phyloP scores from a whole-genome alignment of 2,797 vertebrate species.

The Typhlichthys eigenmanni region DNA sequence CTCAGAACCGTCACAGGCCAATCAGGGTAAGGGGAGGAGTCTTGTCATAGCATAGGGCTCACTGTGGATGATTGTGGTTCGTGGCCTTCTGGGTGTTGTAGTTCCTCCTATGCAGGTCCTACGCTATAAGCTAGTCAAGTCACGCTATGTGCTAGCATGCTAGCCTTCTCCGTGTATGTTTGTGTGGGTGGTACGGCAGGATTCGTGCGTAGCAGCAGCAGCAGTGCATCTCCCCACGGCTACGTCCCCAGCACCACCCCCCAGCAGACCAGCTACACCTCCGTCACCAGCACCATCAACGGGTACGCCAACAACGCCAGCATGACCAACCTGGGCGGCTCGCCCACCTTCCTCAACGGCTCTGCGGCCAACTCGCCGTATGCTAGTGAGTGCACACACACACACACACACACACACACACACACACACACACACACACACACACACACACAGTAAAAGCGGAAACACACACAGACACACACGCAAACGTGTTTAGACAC shows the following conservation, averaged over 20 bases:
- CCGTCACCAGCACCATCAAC: slow-evolving; percentile 96
- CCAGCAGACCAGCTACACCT: slow-evolving; percentile 95
- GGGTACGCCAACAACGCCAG: slow-evolving; percentile 88
- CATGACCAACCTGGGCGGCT: slow-evolving; percentile 96
- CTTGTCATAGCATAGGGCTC: too few species aligned
- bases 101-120: not conserved
- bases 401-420: not conserved
- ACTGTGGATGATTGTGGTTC: too few species aligned
- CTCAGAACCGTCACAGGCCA: slow-evolving; percentile 89
- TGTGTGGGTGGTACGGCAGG: slow-evolving; percentile 66
- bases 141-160: not conserved
- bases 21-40: slow-evolving; percentile 85
- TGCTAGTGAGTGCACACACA: slow-evolving; percentile 86
- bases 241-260: slow-evolving; percentile 97
- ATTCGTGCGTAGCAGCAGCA: slow-evolving; percentile 96
- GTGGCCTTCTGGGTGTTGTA: not conserved
- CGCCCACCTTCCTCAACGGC: slow-evolving; percentile 96
- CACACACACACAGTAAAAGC: not conserved
- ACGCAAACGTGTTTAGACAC: not conserved
- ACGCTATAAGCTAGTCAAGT: not conserved
- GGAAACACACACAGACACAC: not conserved
- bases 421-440: too few species aligned
- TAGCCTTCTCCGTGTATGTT: not conserved
- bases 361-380: slow-evolving; percentile 98
- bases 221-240: slow-evolving; percentile 94